These are phyloP conservation scores for Bilobella aurantiaca DNA, from an alignment of 1,140 invertebrate species.

Conservation along the genomic window DNA sequence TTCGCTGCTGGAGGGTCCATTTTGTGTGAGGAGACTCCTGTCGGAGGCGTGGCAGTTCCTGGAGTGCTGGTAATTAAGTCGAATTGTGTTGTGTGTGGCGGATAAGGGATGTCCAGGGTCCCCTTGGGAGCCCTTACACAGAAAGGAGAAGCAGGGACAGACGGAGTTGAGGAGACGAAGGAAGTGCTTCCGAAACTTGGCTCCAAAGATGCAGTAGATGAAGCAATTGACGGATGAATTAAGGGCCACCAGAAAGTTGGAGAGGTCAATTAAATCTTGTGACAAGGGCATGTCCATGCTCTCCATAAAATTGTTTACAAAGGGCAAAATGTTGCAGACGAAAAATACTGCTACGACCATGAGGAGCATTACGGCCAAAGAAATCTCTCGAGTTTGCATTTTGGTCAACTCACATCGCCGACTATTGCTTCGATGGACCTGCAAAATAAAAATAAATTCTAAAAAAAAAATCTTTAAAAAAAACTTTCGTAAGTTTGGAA, in stretches of 20 bases:
- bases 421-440: slow-evolving; percentile 67
- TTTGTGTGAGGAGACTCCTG: not conserved
- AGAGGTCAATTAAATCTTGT: not conserved
- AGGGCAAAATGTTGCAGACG: slow-evolving; percentile 76
- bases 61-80: not conserved
- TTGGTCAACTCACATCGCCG: slow-evolving; percentile 67
- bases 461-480: no score
- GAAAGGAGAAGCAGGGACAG: not conserved
- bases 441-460: slow-evolving; percentile 36
- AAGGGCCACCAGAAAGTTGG: slow-evolving; percentile 84
- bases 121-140: not conserved
- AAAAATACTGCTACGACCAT: slow-evolving; percentile 88
- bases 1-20: no score
- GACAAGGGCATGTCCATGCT: slow-evolving; percentile 47
- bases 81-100: not conserved
- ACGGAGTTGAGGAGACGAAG: not conserved
- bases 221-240: slow-evolving; percentile 96
- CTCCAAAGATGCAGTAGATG: slow-evolving; percentile 92
- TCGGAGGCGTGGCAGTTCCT: not conserved
- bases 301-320: slow-evolving; percentile 81
- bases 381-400: slow-evolving; percentile 71
- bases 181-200: slow-evolving; percentile 63
- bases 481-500: not conserved
- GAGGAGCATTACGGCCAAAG: slow-evolving; percentile 83
- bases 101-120: not conserved